phyloP scores from a whole-genome alignment of 2,113 vertebrate genomes.

The Crotalus viridis region DNA sequence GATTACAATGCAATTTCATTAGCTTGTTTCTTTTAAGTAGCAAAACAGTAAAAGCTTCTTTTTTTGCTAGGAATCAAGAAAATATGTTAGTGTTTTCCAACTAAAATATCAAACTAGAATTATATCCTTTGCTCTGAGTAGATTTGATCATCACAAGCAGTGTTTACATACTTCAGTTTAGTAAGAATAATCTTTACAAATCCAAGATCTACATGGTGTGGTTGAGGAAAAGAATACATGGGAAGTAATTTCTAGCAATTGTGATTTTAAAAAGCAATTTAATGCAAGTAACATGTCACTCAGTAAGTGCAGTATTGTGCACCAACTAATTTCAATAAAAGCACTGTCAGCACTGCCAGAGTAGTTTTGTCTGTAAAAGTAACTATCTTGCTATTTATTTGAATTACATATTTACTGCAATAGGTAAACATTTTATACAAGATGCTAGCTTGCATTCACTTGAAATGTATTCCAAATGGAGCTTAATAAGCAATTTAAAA shows the following conservation, averaged over 20 bases:
- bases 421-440: neutral
- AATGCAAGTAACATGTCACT: neutral
- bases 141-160: neutral
- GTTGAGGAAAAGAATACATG: neutral
- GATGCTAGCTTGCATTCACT: neutral
- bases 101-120: neutral
- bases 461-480: neutral
- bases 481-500: neutral
- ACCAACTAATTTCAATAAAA: neutral
- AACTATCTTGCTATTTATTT: neutral
- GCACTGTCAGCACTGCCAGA: neutral
- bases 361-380: neutral
- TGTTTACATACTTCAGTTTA: neutral
- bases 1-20: neutral
- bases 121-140: neutral
- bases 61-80: neutral
- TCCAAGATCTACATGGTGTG: accelerated
- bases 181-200: neutral
- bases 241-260: neutral
- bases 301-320: neutral
- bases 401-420: neutral
- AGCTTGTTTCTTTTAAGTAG: neutral
- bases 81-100: neutral
- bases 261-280: neutral
- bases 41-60: neutral